Base-by-base conservation (phyloP, 2,113 vertebrate genomes). In the Planiliza haematocheilus region DNA sequence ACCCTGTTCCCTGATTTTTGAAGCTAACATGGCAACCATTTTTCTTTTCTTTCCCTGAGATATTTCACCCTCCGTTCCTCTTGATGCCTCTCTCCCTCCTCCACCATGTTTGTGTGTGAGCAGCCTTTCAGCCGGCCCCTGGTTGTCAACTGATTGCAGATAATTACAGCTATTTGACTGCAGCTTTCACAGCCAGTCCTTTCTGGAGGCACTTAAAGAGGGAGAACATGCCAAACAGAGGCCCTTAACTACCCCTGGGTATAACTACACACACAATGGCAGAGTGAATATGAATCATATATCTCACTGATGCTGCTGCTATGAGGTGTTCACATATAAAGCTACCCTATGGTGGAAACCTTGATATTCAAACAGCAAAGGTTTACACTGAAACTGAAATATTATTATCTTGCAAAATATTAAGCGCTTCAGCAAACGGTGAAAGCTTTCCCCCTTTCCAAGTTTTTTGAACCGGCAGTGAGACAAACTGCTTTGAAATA, bases 121-220 rank as follows among this genome's bases (percentile, higher is more conserved):
- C 80, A 79, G 88, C 82, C 86, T 89, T 92, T 91, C 81, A 91
- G 86, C 81, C 64, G 34, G 79, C 86, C 84, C 75, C 76, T 74
- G 70, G 78, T 89, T 87, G 88, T 86, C 91, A 79, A 84, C 82
- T 92, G 90, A 93, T 93, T 92, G 91, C 81, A 83, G 84, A 92
- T 93, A 93, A 93, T 93, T 93, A 92, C 89, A 91, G 88, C 90
- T 86, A 92, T 93, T 93, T 92, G 91, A 91, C 84, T 88, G 89
- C 85, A 85, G 88, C 85, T 87, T 91, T 91, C 87, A 90, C 81
- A 90, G 85, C 84, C 81, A 68, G 79, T 70, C 67, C 80, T 92
- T 88, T 91, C 85, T 91, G 73, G 18, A 81, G 81, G 88, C 88
- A 90, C 91, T 92, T 91, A 90, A 30, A 70, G 86, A 74, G 64